Evolutionary conservation across 2,888 invertebrate genomes (phyloP).

Genomic region (Drosophila parthenogenetica): DNA sequence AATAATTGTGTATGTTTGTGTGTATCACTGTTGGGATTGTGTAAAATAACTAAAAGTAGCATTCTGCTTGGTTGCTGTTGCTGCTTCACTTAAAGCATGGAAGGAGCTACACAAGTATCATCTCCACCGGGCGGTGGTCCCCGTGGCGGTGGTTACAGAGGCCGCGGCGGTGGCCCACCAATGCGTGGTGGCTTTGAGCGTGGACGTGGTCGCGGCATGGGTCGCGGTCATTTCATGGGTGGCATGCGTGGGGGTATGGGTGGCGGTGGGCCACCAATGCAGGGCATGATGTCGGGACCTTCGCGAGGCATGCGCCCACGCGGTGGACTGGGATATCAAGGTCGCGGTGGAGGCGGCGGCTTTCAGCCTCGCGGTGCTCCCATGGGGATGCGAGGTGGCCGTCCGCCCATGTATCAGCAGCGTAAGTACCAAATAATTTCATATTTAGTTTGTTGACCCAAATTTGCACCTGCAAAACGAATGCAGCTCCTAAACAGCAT

Average conservation of each 20-base stretch:
- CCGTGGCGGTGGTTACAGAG: constrained; percentile 82
- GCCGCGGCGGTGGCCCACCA: constrained; percentile 82
- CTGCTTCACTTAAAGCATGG: constrained; percentile 60
- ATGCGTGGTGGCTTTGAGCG: constrained; percentile 84
- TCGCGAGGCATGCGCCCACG: constrained; percentile 82
- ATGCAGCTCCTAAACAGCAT: constrained; percentile 82
- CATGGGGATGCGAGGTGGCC: constrained; percentile 83
- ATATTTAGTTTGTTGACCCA: constrained; percentile 1
- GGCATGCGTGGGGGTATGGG: constrained; percentile 82
- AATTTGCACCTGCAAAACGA: constrained; percentile 11
- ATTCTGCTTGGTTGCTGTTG: constrained; percentile 17
- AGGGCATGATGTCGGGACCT: constrained; percentile 79
- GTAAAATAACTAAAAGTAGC: constrained; percentile 37
- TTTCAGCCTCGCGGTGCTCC: constrained; percentile 83
- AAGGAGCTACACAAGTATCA: constrained; percentile 75
- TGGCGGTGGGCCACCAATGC: constrained; percentile 79
- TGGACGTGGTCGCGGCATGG: constrained; percentile 84
- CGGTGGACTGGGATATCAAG: constrained; percentile 80
- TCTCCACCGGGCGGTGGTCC: constrained; percentile 78
- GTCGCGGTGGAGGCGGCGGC: constrained; percentile 77
- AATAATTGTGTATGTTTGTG: constrained; percentile 44
- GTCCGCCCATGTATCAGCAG: constrained; percentile 83
- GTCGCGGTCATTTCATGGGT: constrained; percentile 84
- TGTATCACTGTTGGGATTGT: constrained; percentile 45
- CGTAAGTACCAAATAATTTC: constrained; percentile 74